Evolutionary conservation across 2,797 vertebrate species (phyloP), one percentile per base, ranked within the genome.

Genomic region (Mormyrops boulengeri): DNA sequence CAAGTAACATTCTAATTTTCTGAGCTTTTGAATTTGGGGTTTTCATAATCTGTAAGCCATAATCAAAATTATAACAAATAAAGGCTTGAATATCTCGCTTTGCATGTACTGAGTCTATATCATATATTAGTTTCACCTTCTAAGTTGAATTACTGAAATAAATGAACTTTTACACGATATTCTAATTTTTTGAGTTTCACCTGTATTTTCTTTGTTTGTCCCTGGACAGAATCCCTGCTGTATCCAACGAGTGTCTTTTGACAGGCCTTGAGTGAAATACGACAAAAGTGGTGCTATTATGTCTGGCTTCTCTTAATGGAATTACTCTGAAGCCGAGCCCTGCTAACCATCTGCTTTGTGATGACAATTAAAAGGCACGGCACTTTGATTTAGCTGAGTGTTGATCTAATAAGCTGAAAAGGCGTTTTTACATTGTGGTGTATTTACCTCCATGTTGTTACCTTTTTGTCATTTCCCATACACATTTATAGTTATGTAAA

Each of bases 291-390:
- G 60, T 41, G 62, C 38, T 38, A 11, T 50, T 88, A 38, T 88
- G 2, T 88, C 26, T 53, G 85, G 90, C 57, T 89, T 89, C 87
- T 91, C 90, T 89, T 89, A 90, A 92, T 89, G 89, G 90, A 91
- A 90, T 91, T 91, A 89, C 77, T 91, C 38, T 90, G 87, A 90
- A 90, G 73, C 60, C 90, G 69, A 88, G 5, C 84, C 88, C 88
- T 92, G 85, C 90, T 89, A 91, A 82, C 89, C 89, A 89, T 91
- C 91, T 92, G 91, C 89, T 91, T 92, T 91, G 87, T 91, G 88
- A 84, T 88, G 84, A 91, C 91, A 89, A 87, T 92, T 90, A 88
- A 92, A 91, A 88, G 85, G 87, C 57, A 34, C 84, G 52, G 88
- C 66, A 90, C 90, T 89, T 92, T 90, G 89, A 57, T 47, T 47